Conservation (phyloP, 2,797 vertebrate species). For the Tamandua tetradactyla region DNA sequence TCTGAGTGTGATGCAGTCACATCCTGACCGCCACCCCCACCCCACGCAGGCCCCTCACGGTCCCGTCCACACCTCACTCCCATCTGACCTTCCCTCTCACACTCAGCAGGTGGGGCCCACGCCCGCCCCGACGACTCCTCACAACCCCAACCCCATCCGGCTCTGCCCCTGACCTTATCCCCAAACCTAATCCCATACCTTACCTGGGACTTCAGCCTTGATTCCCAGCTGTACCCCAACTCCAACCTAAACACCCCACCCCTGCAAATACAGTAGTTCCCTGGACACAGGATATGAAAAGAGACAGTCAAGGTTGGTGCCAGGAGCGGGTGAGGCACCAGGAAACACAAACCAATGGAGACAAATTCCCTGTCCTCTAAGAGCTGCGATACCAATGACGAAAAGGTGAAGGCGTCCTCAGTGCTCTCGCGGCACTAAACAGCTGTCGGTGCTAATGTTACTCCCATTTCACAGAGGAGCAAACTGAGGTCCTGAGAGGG, state of each 20-base stretch:
- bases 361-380: neutral
- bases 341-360: neutral
- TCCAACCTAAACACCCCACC: neutral
- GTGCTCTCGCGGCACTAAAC: neutral
- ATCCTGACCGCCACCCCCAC: constrained; percentile 30
- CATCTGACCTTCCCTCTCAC: neutral
- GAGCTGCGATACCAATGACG: fast-evolving
- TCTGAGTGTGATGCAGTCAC: constrained; percentile 55
- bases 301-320: neutral
- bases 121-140: neutral
- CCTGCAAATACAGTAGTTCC: neutral
- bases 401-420: neutral
- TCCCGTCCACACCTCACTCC: neutral
- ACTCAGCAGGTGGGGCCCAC: neutral
- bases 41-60: neutral
- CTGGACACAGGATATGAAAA: neutral
- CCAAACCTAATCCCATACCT: neutral
- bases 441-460: neutral
- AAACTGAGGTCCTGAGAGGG: neutral
- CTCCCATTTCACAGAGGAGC: neutral
- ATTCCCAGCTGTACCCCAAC: neutral
- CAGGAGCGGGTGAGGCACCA: neutral
- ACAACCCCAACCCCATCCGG: neutral
- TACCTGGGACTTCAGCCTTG: neutral
- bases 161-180: neutral